A percentile compares a stretch with the other conserved stretches of the same genome.
Evolutionary conservation across 2,113 vertebrate genomes (phyloP).

Genomic region (Poecilia latipinna): DNA sequence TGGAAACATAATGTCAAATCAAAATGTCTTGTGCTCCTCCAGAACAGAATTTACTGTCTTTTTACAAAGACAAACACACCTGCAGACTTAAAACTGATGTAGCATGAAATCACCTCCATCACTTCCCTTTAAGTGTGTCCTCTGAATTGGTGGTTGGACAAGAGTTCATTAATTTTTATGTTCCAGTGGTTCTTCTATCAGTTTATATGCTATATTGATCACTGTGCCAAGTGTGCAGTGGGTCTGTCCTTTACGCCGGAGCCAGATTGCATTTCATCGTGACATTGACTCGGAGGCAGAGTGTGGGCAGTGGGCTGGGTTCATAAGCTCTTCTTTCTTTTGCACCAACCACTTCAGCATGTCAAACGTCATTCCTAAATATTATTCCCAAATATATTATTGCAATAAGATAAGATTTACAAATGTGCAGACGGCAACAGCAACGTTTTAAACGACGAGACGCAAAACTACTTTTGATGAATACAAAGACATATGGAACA

Average conservation of each 20-base stretch:
- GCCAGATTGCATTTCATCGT: conserved; percentile 61
- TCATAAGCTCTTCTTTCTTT: conserved; percentile 23
- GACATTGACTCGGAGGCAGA: conserved; percentile 52
- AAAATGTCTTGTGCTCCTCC: conserved; percentile 26
- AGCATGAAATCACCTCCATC: conserved; percentile 22
- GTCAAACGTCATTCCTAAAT: background rate
- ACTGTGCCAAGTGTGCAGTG: conserved; percentile 31
- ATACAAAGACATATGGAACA: background rate
- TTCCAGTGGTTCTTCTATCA: conserved; percentile 39
- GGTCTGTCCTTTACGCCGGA: conserved; percentile 56
- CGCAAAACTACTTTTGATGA: background rate
- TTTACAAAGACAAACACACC: conserved; percentile 38
- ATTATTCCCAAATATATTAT: background rate
- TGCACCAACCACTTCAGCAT: conserved; percentile 4
- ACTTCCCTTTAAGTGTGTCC: conserved; percentile 3
- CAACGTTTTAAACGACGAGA: background rate
- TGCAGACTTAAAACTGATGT: conserved; percentile 35
- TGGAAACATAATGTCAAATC: conserved; percentile 7
- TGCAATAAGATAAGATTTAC: background rate
- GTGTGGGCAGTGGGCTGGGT: conserved; percentile 11
- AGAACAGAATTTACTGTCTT: conserved; percentile 18
- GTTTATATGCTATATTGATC: conserved; percentile 60
- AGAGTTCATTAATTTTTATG: conserved; percentile 65
- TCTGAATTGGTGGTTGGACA: conserved; percentile 29
- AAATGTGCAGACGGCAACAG: background rate